Conservation (phyloP, 2,888 invertebrate genomes). For the Empis stercorea region DNA sequence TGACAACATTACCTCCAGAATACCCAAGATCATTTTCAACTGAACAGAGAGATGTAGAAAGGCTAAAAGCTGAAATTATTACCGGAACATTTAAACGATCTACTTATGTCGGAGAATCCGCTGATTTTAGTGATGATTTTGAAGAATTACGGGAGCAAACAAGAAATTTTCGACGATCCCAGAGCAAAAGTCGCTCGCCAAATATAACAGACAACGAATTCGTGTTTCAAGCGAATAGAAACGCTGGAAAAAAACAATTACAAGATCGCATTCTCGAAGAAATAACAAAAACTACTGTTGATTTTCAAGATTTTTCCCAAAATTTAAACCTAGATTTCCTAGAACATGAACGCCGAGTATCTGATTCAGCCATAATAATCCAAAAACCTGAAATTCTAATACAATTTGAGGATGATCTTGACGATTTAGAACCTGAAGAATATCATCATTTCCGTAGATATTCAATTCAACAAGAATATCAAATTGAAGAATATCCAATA, state of each 20-base stretch:
- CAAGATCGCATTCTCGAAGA: slow-evolving; percentile 26
- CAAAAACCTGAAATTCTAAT: slow-evolving; percentile 20
- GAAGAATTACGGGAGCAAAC: slow-evolving; percentile 26
- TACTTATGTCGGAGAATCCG: slow-evolving; percentile 31
- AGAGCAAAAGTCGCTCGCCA: slow-evolving; percentile 30
- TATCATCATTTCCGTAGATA: slow-evolving; percentile 33
- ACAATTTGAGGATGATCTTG: slow-evolving; percentile 12
- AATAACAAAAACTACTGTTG: slow-evolving; percentile 22
- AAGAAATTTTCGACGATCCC: slow-evolving; percentile 27
- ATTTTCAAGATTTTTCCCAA: slow-evolving; percentile 26
- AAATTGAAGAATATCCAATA: slow-evolving; percentile 28
- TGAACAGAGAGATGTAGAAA: slow-evolving; percentile 22
- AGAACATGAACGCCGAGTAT: slow-evolving; percentile 29
- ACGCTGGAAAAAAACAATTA: slow-evolving; percentile 20
- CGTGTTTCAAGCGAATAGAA: slow-evolving; percentile 15
- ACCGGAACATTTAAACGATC: slow-evolving; percentile 28
- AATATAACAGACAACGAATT: slow-evolving; percentile 5
- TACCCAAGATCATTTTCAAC: slow-evolving; percentile 20
- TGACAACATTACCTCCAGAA: neutral
- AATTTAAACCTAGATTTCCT: slow-evolving; percentile 23
- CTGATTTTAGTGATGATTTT: slow-evolving; percentile 22
- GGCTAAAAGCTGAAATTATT: slow-evolving; percentile 22
- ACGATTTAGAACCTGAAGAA: slow-evolving; percentile 29
- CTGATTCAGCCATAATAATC: slow-evolving; percentile 27
- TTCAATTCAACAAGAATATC: slow-evolving; percentile 28